These are phyloP conservation scores for Phodopus roborovskii DNA, from an alignment of 2,113 vertebrate species.

Conservation along the genomic window DNA sequence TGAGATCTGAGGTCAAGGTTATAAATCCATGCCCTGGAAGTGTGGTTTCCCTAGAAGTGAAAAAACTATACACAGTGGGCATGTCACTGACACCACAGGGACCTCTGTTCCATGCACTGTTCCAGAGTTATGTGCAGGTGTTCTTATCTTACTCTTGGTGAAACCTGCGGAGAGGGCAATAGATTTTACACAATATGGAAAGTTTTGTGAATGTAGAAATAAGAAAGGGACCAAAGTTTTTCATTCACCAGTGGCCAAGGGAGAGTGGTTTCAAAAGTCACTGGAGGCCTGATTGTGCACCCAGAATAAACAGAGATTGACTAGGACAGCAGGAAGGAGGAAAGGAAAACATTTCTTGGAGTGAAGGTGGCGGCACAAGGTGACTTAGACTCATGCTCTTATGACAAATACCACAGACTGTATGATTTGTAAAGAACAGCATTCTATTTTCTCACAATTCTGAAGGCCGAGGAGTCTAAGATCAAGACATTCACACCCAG, in stretches of 20 bases:
- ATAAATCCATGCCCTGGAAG: background rate
- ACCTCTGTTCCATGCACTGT: fast-evolving
- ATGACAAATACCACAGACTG: background rate
- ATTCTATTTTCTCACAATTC: no score
- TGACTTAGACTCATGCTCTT: background rate
- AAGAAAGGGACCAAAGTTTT: background rate
- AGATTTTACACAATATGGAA: background rate
- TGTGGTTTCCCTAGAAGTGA: background rate
- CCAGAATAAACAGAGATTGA: background rate
- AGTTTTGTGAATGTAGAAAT: background rate
- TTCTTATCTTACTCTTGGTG: background rate
- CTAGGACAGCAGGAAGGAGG: background rate
- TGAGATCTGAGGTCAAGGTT: background rate
- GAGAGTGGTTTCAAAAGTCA: background rate
- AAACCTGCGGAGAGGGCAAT: background rate
- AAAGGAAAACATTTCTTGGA: background rate
- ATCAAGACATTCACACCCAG: no score
- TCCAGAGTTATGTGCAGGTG: background rate
- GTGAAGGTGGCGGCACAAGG: background rate
- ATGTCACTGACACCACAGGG: background rate
- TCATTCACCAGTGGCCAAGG: background rate
- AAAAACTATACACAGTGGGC: background rate
- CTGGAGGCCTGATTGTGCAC: background rate
- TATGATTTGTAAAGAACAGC: background rate
- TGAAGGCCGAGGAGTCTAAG: background rate